These are phyloP conservation scores for Glossosoma conforme DNA, from an alignment of 1,140 invertebrate species.

Conservation along the genomic window DNA sequence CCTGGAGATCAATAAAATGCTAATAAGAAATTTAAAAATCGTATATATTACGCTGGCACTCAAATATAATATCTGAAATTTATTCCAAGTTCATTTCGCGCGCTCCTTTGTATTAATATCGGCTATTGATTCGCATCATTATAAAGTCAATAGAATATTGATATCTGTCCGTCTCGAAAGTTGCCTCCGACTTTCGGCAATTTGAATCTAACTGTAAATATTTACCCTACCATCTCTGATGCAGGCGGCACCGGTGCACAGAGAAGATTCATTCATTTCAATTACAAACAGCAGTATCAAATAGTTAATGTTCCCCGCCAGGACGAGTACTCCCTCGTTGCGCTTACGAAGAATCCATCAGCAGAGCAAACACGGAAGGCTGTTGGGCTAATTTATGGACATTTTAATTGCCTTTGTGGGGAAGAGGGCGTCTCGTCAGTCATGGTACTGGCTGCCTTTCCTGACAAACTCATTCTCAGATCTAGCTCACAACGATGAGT, in stretches of 20 bases:
- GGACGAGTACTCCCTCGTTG: conserved; percentile 1
- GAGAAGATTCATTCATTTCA: conserved; percentile 17
- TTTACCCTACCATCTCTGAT: conserved; percentile 10
- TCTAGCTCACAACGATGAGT: too few species aligned
- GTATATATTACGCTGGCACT: too few species aligned
- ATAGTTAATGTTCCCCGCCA: conserved; percentile 1
- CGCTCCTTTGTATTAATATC: too few species aligned
- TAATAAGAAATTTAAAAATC: too few species aligned
- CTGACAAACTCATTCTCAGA: neutral
- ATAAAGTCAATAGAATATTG: too few species aligned
- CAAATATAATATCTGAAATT: too few species aligned
- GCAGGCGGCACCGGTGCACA: neutral
- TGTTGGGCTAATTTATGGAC: conserved; percentile 29
- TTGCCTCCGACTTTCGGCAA: too few species aligned
- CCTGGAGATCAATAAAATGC: too few species aligned
- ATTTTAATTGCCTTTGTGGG: conserved; percentile 31
- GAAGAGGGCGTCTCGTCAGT: conserved; percentile 8
- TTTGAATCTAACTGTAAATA: conserved; percentile 9
- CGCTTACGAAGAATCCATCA: conserved; percentile 25
- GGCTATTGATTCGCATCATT: too few species aligned
- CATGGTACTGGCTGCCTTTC: neutral
- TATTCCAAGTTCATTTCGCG: too few species aligned
- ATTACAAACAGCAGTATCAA: conserved; percentile 11
- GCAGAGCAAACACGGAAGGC: conserved; percentile 21
- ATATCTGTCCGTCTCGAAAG: too few species aligned